These are phyloP conservation scores for Ptychobarbus kaznakovi DNA, from an alignment of 2,797 vertebrate genomes.

Conservation along the genomic window DNA sequence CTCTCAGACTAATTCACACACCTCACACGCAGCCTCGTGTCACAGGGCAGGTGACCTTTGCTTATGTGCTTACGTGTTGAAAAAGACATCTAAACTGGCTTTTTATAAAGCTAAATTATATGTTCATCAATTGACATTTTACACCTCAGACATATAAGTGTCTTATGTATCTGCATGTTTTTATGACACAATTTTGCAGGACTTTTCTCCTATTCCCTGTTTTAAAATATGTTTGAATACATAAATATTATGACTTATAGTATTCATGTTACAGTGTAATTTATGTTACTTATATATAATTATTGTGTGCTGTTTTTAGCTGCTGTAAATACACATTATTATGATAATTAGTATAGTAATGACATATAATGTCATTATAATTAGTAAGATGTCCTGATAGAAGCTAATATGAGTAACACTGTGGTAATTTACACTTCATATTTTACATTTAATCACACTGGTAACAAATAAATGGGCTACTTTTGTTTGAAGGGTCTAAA, in stretches of 20 bases:
- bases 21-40: background rate
- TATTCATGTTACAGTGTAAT: background rate
- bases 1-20: slow-evolving; percentile 12
- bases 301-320: background rate
- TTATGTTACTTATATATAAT: slow-evolving; percentile 1
- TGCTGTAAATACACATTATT: slow-evolving; percentile 4
- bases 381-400: background rate
- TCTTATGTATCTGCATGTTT: background rate
- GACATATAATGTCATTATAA: slow-evolving; percentile 2
- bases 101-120: background rate
- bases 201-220: background rate
- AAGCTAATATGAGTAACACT: background rate
- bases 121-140: background rate
- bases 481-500: background rate
- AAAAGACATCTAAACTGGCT: background rate
- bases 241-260: background rate
- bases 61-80: background rate
- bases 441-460: background rate
- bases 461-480: background rate
- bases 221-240: background rate
- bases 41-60: background rate
- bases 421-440: background rate
- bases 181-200: background rate
- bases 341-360: slow-evolving; percentile 4
- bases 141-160: background rate